Evolutionary conservation across 2,888 invertebrate genomes (phyloP), one percentile per base, ranked within the genome.

Genomic region (Beris chalybata): DNA sequence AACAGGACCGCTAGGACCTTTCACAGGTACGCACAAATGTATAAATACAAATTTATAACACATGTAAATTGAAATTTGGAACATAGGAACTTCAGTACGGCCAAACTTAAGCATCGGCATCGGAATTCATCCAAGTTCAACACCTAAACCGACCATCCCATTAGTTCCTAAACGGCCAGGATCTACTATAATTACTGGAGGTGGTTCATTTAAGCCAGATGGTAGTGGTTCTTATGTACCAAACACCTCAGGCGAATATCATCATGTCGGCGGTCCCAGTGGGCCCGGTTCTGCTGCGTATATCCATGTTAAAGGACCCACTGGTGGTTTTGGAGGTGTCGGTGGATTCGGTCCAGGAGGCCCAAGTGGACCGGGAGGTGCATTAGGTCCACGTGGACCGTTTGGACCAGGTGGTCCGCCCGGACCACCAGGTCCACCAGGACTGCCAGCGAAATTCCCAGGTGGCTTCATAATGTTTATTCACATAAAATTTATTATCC

Each of bases 1-100:
- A 22, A 55, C 66, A 54, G 83, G 81, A 11, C 81, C 73, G 31
- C 86, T 87, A 43, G 83, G 79, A 59, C 22, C 22, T 22, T 22
- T 22, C 22, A 22, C 22, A 22, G 22, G 22, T 22, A 22, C 3
- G 22, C 22, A 22, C 22, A 22, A 22, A 22, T 22, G 3, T 22
- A 22, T 22, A 22, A 22, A 22, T 22, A 22, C 3, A 22, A 22
- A 22, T n/a, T n/a, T n/a, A n/a, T n/a, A 22, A 22, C 22, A 22
- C 22, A 22, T 22, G 22, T 22, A 3, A 22, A 22, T 22, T 22
- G 22, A 22, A 2, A 22, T 22, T 22, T 22, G 1, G 22, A 22
- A 22, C 22, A 22, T 2, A 22, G 1, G 22, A 11, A 44, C 45
- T 22, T 44, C 15, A 44, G 12, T 38, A 12, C n/a, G 15, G 13